Conservation (phyloP, 2,113 vertebrate genomes). For the Hystrix cristata region DNA sequence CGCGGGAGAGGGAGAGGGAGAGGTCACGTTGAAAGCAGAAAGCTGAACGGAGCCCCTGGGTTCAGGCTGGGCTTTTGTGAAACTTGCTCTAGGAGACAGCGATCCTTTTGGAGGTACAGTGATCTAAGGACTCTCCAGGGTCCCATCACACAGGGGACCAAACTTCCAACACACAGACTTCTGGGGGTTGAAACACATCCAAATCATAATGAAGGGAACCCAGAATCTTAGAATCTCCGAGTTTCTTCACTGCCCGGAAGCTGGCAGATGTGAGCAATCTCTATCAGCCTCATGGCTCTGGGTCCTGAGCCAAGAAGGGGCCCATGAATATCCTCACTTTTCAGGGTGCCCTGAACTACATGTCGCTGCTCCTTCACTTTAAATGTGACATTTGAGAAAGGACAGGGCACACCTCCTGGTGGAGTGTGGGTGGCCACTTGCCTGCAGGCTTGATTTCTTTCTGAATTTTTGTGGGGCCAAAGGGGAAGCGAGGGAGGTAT, state of each 20-base stretch:
- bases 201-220: not conserved
- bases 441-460: not conserved
- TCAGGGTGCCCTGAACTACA: too few species aligned
- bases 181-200: not conserved
- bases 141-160: not conserved
- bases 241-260: not conserved
- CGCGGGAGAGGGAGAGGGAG: not conserved
- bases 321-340: not conserved
- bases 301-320: not conserved
- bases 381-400: not conserved
- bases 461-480: not conserved
- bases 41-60: too few species aligned
- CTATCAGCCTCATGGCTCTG: not conserved
- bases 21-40: too few species aligned
- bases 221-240: not conserved
- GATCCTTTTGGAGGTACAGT: not conserved
- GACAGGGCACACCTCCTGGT: not conserved
- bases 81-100: too few species aligned
- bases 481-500: not conserved
- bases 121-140: not conserved
- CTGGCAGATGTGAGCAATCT: not conserved
- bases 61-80: not conserved
- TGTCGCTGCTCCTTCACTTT: too few species aligned
- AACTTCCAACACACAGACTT: not conserved
- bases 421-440: accelerated